Evolutionary conservation across 37 sponge, comb jelly and placozoan species (phyloP), one percentile per base, ranked within the genome.

Genomic region (Mnemiopsis leidyi): DNA sequence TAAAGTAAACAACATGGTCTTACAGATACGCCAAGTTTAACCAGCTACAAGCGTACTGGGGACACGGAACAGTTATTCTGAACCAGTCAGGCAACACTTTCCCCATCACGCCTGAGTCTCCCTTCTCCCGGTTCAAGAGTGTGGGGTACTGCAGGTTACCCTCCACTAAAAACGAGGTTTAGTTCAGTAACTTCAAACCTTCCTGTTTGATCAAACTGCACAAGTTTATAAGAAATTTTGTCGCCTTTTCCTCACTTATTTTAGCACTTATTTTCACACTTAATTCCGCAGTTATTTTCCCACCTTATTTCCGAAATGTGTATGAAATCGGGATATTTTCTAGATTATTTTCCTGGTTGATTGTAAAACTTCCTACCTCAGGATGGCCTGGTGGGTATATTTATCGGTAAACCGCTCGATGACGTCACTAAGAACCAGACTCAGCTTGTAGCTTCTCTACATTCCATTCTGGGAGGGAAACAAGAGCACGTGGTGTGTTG

Each of bases 21-120:
- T 61, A 0, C 90, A 85, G 90, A 28, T 85, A 85, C 48, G 90
- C 90, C 9, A 85, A 85, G 29, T 85, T 92, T 34, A 73, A 92
- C 38, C 93, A 92, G 93, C 68, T 82, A 92, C 92, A 94, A 34
- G 95, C 94, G 93, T 96, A 94, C 68, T 96, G 95, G 94, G 97
- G 97, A 1, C 39, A 71, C 34, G 97, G 97, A 20, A 95, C 95
- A 76, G 99, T 98, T 0, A 69, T 99, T 0, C 93, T 92, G 0
- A 95, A 93, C 76, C 94, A 95, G 23, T 94, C 95, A 24, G 68
- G 61, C 23, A 94, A 94, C 37, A 34, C 76, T 24, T 94, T 98
- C 29, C 94, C 95, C 69, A 96, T 97, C 93, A 93, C 94, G 23
- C 93, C 94, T 0, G 94, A 95, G 0, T 96, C 94, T 92, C 96